A percentile compares a stretch with the other conserved stretches of the same genome.
Evolutionary conservation across 1,140 invertebrate species (phyloP).

Genomic region (Berghia stephanieae): DNA sequence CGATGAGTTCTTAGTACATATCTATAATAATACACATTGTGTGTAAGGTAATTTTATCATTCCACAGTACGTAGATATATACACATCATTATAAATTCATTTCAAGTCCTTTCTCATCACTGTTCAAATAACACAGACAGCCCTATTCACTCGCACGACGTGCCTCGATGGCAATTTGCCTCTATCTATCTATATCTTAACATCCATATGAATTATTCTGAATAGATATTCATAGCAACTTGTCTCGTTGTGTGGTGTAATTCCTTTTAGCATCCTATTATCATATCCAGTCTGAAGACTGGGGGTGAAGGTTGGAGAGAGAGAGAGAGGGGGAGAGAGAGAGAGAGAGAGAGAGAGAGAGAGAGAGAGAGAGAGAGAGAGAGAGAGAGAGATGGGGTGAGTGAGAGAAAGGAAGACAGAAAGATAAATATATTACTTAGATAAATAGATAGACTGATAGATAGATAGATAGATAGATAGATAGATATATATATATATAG

Average conservation of each 20-base stretch:
- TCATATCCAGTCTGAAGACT: neutral
- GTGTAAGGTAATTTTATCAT: too few relatives aligned
- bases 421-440: neutral
- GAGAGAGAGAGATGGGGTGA: constrained; percentile 12
- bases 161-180: neutral
- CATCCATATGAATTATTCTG: neutral
- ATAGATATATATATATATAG: neutral
- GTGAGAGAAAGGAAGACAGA: constrained; percentile 6
- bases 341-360: neutral
- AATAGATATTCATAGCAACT: neutral
- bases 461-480: neutral
- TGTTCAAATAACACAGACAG: too few relatives aligned
- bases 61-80: neutral
- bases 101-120: neutral
- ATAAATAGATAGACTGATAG: neutral
- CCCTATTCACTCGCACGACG: neutral
- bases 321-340: neutral
- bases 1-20: neutral
- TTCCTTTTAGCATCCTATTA: neutral
- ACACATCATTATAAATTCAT: neutral
- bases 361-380: neutral
- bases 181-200: neutral
- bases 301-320: neutral
- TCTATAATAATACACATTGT: too few relatives aligned
- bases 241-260: neutral